These are phyloP conservation scores for Drosophila eugracilis DNA, from an alignment of 1,140 invertebrate genomes.

Conservation along the genomic window DNA sequence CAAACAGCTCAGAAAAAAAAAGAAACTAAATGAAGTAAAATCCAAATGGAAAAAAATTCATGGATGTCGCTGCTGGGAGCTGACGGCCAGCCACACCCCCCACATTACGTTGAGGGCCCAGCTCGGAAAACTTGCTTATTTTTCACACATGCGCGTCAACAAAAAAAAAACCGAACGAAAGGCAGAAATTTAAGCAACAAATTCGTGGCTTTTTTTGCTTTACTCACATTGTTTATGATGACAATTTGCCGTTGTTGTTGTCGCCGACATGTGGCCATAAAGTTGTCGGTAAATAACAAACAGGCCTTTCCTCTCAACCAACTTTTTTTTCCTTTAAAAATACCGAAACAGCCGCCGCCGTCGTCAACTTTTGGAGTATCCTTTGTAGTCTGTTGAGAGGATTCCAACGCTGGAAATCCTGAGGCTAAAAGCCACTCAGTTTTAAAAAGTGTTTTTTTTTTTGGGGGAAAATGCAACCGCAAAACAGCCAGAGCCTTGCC, in stretches of 20 bases:
- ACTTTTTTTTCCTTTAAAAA: slow-evolving; percentile 16
- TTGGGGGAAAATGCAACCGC: slow-evolving; percentile 2
- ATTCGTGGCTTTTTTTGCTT: slow-evolving; percentile 37
- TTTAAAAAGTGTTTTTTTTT: slow-evolving; percentile 20
- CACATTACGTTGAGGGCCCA: slow-evolving; percentile 52
- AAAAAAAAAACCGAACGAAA: slow-evolving; percentile 24
- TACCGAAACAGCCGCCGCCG: slow-evolving; percentile 10
- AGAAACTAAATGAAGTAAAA: slow-evolving; percentile 10
- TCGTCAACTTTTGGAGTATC: slow-evolving; percentile 18
- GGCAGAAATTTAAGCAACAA: slow-evolving; percentile 65
- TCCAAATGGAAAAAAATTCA: slow-evolving; percentile 37
- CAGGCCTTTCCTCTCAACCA: slow-evolving; percentile 49
- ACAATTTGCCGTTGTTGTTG: slow-evolving; percentile 59
- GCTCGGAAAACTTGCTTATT: slow-evolving; percentile 62
- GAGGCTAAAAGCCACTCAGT: slow-evolving; percentile 17
- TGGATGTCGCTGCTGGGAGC: slow-evolving; percentile 24
- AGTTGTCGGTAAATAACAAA: slow-evolving; percentile 81
- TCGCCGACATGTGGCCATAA: slow-evolving; percentile 77
- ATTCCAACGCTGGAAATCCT: slow-evolving; percentile 20
- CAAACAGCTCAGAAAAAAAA: slow-evolving; percentile 8
- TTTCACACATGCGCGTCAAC: slow-evolving; percentile 75
- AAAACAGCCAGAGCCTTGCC: too few species aligned
- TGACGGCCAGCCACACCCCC: slow-evolving; percentile 65
- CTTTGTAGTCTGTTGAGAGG: slow-evolving; percentile 17
- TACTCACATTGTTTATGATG: slow-evolving; percentile 74